Conservation (phyloP, 2,113 vertebrate species). For the Nothocercus nigrocapillus region DNA sequence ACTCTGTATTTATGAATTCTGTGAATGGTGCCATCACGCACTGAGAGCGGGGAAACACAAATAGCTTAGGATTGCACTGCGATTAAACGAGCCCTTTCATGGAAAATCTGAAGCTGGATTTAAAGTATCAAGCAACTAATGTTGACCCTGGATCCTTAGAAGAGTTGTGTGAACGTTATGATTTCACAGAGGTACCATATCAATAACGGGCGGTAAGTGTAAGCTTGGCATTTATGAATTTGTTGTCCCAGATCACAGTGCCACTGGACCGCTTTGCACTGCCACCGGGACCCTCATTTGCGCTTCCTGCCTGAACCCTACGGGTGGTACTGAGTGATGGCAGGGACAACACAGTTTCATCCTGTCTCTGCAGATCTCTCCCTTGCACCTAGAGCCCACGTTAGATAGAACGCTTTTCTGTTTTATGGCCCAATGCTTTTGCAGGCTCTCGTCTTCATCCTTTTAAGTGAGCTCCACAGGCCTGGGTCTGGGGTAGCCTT, state of each 20-base stretch:
- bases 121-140: not conserved
- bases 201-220: not conserved
- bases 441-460: not conserved
- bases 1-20: conserved; percentile 36
- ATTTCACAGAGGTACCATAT: accelerated
- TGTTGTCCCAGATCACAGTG: not conserved
- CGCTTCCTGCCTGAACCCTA: not conserved
- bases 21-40: conserved; percentile 25
- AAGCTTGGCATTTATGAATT: not conserved
- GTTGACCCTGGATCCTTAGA: not conserved
- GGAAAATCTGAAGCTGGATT: not conserved
- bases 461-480: not conserved
- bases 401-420: not conserved
- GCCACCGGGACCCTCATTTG: not conserved
- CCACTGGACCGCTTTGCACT: not conserved
- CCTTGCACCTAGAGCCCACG: accelerated
- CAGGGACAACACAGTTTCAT: not conserved
- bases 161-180: not conserved
- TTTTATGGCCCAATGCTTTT: not conserved
- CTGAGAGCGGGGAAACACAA: conserved; percentile 22
- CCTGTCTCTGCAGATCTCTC: not conserved
- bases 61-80: conserved; percentile 6
- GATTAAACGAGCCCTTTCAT: conserved; percentile 10
- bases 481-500: not conserved
- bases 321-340: not conserved